Base-by-base conservation (phyloP, 2,113 vertebrate genomes). In the Copsychus sechellarum region DNA sequence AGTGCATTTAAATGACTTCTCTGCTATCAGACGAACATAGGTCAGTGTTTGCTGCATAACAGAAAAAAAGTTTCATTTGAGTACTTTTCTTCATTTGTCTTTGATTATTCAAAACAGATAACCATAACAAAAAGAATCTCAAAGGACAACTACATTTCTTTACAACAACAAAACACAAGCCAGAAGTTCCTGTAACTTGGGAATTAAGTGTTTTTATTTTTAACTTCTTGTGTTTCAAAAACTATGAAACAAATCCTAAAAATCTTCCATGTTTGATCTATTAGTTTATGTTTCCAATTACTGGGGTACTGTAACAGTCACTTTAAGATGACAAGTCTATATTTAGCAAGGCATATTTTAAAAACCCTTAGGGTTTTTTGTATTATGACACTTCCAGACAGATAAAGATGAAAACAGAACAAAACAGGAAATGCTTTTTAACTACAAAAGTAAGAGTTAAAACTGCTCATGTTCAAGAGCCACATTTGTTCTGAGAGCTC, bases 371-470 rank as follows among this genome's bases (percentile, higher is more conserved):
- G 53, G 10, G 13, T 12, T 74, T 87, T 53, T 56, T 19, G 16
- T 53, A 77, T 92, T 79, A 64, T 67, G 61, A 90, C 54, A 83
- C 34, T 92, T 94, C 42, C 71, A 96, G 34, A 83, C 53, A 54
- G 14, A 74, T 16, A 69, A 86, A 91, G 54, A 88, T 48, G 56
- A 93, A 84, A 82, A 81, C 47, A 65, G 48, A 90, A 88, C 45
- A 95, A 89, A 92, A 93, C 86, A 96, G 83, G 93, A 93, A 94
- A 88, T 5, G 1, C 57, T n/a, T 62, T 78, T 62, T 78, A 81
- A 86, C 43, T 77, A 86, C 34, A 91, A 80, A 90, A 80, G 70
- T 43, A 51, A 66, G 73, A 93, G 42, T 57, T 87, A 82, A 84
- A 83, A 54, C 42, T n/a, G 19, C 29, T 91, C 10, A n/a, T 31